These are phyloP conservation scores for Chlorospingus flavigularis DNA, from an alignment of 2,797 vertebrate species.

Conservation along the genomic window DNA sequence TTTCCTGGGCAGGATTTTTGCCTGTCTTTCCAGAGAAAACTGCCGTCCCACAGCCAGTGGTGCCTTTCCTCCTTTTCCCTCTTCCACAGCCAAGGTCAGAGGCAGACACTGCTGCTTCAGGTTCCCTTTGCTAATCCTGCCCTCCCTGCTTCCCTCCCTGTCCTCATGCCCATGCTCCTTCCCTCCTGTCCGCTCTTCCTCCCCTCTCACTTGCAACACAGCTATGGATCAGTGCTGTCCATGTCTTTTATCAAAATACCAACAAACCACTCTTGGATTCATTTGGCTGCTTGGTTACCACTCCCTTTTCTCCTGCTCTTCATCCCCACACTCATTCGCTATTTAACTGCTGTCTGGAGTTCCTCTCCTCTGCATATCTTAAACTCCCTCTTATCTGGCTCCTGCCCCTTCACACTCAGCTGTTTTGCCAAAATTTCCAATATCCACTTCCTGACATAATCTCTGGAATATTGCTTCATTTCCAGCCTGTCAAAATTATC, in stretches of 20 bases:
- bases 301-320: not conserved
- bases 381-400: not conserved
- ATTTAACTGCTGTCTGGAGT: not conserved
- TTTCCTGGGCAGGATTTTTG: not conserved
- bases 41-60: accelerated
- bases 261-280: not conserved
- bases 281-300: not conserved
- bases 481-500: conserved; percentile 11
- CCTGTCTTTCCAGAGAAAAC: not conserved
- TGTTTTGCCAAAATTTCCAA: not conserved
- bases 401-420: not conserved
- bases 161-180: accelerated
- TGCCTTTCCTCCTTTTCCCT: not conserved
- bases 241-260: not conserved
- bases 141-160: not conserved
- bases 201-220: accelerated
- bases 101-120: not conserved
- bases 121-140: not conserved
- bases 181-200: not conserved
- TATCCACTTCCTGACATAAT: not conserved
- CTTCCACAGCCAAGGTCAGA: not conserved
- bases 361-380: not conserved
- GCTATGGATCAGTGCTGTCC: not conserved
- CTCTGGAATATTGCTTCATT: not conserved
- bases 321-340: accelerated